phyloP scores from a whole-genome alignment of 2,113 vertebrate genomes.

The Chaenogobius annularis region DNA sequence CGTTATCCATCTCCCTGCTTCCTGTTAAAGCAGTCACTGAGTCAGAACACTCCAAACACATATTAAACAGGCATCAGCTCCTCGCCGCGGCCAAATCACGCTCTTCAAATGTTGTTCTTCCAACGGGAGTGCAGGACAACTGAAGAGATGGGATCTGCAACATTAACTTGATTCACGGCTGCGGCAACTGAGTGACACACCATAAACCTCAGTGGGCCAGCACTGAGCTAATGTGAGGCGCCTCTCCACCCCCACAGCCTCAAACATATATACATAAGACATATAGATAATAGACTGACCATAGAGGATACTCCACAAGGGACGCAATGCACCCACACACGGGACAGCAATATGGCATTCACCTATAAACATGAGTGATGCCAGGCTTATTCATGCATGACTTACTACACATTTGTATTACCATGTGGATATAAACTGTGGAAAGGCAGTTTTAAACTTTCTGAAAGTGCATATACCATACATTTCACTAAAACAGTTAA shows the following conservation, averaged over 20 bases:
- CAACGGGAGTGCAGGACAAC: slow-evolving; percentile 73
- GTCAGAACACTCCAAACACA: slow-evolving; percentile 76
- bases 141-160: slow-evolving; percentile 78
- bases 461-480: too few relatives aligned
- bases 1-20: slow-evolving; percentile 47
- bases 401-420: background rate
- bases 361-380: slow-evolving; percentile 16
- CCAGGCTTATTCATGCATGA: background rate
- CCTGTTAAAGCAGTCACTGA: slow-evolving; percentile 74
- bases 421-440: background rate
- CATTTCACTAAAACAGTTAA: too few relatives aligned
- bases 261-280: slow-evolving; percentile 25
- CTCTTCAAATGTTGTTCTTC: slow-evolving; percentile 81
- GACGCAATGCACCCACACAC: slow-evolving; percentile 42
- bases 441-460: background rate
- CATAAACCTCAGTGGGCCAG: slow-evolving; percentile 76
- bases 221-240: slow-evolving; percentile 70
- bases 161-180: slow-evolving; percentile 79
- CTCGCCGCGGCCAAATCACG: slow-evolving; percentile 75
- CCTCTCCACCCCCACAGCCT: slow-evolving; percentile 42
- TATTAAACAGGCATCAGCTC: slow-evolving; percentile 78
- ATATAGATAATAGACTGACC: slow-evolving; percentile 14
- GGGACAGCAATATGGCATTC: slow-evolving; percentile 12
- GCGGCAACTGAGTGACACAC: slow-evolving; percentile 76
- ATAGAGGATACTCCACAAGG: slow-evolving; percentile 21